phyloP scores from a whole-genome alignment of 2,888 invertebrate species.

The Heliconius aoede region DNA sequence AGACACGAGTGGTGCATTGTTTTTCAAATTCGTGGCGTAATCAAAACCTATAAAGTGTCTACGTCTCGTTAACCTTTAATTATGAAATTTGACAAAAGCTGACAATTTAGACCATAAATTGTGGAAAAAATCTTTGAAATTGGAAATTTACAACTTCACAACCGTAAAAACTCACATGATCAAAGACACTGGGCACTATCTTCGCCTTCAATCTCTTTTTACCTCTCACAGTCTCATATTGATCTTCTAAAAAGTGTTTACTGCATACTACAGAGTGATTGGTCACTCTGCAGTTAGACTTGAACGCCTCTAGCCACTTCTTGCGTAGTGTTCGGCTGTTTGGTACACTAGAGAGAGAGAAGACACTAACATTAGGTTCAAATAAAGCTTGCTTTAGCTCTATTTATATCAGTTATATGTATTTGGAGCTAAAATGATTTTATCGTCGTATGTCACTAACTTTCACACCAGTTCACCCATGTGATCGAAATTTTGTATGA shows the following conservation, averaged over 20 bases:
- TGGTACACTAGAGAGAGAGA: constrained; percentile 53
- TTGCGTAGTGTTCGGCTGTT: constrained; percentile 59
- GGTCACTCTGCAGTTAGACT: constrained; percentile 49
- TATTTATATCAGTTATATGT: no score
- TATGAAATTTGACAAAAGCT: no score
- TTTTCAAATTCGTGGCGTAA: no score
- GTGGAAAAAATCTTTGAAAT: not conserved
- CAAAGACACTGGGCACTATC: constrained; percentile 63
- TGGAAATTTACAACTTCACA: not conserved
- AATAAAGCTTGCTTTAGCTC: no score
- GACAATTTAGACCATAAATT: not conserved
- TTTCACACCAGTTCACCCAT: no score
- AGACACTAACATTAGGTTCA: not conserved
- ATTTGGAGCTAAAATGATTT: no score
- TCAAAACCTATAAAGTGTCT: no score
- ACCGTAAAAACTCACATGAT: constrained; percentile 43
- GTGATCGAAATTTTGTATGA: no score
- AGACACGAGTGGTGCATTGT: no score
- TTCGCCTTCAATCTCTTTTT: constrained; percentile 61
- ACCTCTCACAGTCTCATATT: constrained; percentile 63
- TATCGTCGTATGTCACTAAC: no score
- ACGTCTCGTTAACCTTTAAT: no score
- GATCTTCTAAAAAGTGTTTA: constrained; percentile 59
- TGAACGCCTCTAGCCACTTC: constrained; percentile 65
- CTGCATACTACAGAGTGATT: constrained; percentile 62